These are phyloP conservation scores for Sarcophaga subvicina DNA, from an alignment of 2,888 invertebrate species.

Conservation along the genomic window DNA sequence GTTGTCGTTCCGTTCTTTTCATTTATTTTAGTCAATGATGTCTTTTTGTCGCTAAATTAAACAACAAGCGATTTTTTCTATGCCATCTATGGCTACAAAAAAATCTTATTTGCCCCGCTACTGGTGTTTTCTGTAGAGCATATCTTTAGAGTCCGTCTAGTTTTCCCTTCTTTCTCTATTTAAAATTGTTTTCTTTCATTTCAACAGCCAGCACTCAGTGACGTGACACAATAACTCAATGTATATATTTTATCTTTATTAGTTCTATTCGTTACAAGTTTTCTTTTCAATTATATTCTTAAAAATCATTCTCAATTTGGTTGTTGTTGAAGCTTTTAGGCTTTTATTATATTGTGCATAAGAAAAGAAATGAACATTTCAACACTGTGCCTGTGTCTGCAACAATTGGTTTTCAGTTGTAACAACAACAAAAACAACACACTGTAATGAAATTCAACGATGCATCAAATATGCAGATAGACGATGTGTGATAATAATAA, in stretches of 20 bases:
- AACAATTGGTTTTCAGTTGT: constrained; percentile 27
- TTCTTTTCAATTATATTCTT: not conserved
- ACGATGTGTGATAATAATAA: constrained; percentile 53
- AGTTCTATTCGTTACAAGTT: not conserved
- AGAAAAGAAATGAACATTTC: not conserved
- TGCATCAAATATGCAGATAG: constrained; percentile 61
- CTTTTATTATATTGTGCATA: constrained; percentile 23
- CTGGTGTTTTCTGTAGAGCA: not conserved
- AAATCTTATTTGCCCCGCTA: constrained; percentile 1
- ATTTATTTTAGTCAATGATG: constrained; percentile 67
- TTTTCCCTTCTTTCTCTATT: not conserved
- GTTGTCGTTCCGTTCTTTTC: constrained; percentile 26
- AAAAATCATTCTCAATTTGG: not conserved
- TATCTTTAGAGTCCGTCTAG: not conserved
- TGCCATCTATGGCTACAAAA: constrained; percentile 12
- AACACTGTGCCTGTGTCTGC: not conserved
- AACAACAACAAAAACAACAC: constrained; percentile 58
- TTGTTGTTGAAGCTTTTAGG: constrained; percentile 41
- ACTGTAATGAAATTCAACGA: constrained; percentile 58
- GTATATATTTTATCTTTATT: constrained; percentile 48
- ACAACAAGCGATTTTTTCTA: constrained; percentile 17
- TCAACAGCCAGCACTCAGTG: constrained; percentile 57
- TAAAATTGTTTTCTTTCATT: constrained; percentile 38
- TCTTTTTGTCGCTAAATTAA: constrained; percentile 63
- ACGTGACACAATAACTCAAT: constrained; percentile 43